Evolutionary conservation across 2,113 vertebrate species (phyloP), one percentile per base, ranked within the genome.

Genomic region (Eulemur rufifrons): DNA sequence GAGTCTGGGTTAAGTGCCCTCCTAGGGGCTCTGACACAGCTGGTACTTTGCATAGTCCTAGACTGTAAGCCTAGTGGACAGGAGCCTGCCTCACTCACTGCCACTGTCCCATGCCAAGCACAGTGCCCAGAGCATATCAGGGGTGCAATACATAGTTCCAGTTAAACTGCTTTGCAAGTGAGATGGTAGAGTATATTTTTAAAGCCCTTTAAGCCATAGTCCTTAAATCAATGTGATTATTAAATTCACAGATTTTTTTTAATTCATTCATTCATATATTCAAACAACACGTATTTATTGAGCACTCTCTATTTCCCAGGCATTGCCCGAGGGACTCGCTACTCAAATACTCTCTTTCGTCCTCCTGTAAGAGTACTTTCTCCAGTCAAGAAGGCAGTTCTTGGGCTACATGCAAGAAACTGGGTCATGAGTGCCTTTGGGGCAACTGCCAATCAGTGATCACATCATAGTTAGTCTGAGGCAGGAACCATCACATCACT

Each of bases 211-310:
- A 77, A 47, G 42, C 13, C 68, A 47, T 3, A 59, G 1, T 86
- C 42, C 42, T 42, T 42, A 42, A 42, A 42, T 5, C 42, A 68
- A 37, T 76, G 42, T 50, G n/a, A 89, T 68, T 88, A 56, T 56
- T 87, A 94, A 68, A 85, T 89, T 78, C 13, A 54, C 29, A 68
- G 20, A 52, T 87, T 87, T 34, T 95, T 92, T 94, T 61, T 3
- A 39, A 87, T 64, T 69, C 47, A 91, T 63, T 77, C 68, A 64
- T 76, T 61, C 32, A 47, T 37, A 45, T 50, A 76, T 45, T 81
- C 66, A 71, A 94, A 73, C 56, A 84, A 74, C 17, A 66, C 0
- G 5, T 54, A 84, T 73, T 39, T 86, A 89, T 76, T 69, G 27
- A 78, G 25, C 13, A 95, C n/a, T 14, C 69, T 91, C 42, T 63